Base-by-base conservation (phyloP, 1,140 invertebrate genomes). In the Procambarus clarkii region DNA sequence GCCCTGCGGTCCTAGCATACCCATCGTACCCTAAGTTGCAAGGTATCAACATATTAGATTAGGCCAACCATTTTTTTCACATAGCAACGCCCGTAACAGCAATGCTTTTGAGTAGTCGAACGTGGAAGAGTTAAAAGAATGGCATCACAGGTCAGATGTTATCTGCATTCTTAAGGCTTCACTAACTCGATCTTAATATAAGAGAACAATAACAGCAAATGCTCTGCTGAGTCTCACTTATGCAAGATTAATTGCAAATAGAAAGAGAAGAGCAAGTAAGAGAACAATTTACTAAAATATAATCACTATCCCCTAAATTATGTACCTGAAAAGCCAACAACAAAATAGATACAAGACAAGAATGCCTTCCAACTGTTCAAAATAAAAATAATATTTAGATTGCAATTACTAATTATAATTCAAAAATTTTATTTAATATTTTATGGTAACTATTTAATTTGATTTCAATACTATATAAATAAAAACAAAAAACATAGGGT, bases 21-120 rank as follows among this genome's bases (percentile, higher is more conserved):
- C 86, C 44, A 88, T 64, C 21, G 76, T 64, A 88, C 86, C 77
- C 69, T 74, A 74, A 74, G 69, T 74, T 74, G 11, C 69, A 74
- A 74, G 69, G 69, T 74, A 74, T 74, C 69, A 74, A 74, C 69
- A 74, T n/a, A 74, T 74, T 74, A 74, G 69, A 74, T 34, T 74
- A 74, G 1, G n/a, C 69, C 24, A 34, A 34, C 69, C 69, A 74
- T 24, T 9, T 1, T 34, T 64, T 64, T 74, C n/a, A 74, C 0
- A 74, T 3, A 74, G n/a, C 24, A 74, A 74, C 69, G 69, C 69
- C 69, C 69, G 34, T 34, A 34, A 74, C 69, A 74, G 69, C 69
- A 74, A 24, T 74, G 69, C n/a, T 74, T 74, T 74, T 74, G 5
- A 74, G 69, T 21, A 74, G 69, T 34, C 69, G 69, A 64, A 64